Base-by-base conservation (phyloP, 2,888 invertebrate genomes). In the Amiota mariae region DNA sequence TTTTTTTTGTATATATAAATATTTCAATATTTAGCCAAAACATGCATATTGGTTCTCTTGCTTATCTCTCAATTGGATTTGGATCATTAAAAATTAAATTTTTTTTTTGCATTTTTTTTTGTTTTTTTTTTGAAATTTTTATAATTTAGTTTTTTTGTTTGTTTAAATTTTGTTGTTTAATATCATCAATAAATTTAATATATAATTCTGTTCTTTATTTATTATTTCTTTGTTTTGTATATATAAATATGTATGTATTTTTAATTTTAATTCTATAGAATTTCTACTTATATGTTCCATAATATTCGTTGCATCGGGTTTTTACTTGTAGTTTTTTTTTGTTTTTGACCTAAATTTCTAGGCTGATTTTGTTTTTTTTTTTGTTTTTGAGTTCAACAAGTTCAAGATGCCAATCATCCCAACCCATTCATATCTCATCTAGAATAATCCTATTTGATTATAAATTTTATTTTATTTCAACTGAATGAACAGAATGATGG, bases 251-350 rank as follows among this genome's bases (percentile, higher is more conserved):
- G 36, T 36, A 36, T 4, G 36, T 36, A 36, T 82, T 78, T 81
- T 80, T 82, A 79, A 76, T 81, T 83, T 85, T 85, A 76, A 82
- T 80, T 84, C 82, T 86, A 87, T 87, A 88, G 84, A 89, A 88
- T 89, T 89, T 89, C 88, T 89, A 89, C 89, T 89, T 87, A 88
- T 87, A 88, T 89, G 89, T 89, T 89, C 88, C 89, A 88, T 89
- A 89, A 89, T 89, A 90, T 90, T 90, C 89, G 89, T 90, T 90
- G 89, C 89, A 89, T 89, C 88, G 87, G 89, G 88, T 88, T 87
- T 87, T 87, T 87, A 85, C 86, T 88, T 86, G 85, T 86, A 85
- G 85, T 87, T 82, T 84, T 85, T 78, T 81, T 79, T 76, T 70
- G 54, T 36, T 36, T 36, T 36, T 36, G 36, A 36, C 64, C 75